These are phyloP conservation scores for Polypedilum pembai DNA, from an alignment of 1,140 invertebrate species.

Conservation along the genomic window DNA sequence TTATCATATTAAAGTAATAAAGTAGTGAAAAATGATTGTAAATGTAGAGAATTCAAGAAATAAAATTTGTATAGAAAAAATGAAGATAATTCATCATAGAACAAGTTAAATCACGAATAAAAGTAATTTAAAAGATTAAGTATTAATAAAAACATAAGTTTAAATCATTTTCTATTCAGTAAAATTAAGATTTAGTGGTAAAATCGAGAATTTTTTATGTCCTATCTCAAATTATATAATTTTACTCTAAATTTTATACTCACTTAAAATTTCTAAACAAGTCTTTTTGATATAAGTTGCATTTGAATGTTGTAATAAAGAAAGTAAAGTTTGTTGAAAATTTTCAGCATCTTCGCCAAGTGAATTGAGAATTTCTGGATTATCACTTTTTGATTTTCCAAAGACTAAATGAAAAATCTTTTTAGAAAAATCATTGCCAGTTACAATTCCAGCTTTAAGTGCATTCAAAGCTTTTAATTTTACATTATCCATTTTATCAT, in stretches of 20 bases:
- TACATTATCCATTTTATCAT: neutral
- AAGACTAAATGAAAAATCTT: neutral
- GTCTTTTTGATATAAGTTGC: conserved; percentile 13
- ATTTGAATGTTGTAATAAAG: neutral
- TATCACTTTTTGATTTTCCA: neutral
- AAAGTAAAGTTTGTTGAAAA: neutral
- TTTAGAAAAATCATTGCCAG: neutral
- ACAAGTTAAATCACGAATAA: no score
- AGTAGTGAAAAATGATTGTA: no score
- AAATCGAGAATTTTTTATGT: no score
- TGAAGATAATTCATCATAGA: no score
- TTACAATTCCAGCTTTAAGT: neutral
- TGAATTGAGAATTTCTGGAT: neutral
- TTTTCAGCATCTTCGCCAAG: neutral
- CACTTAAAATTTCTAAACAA: conserved; percentile 10
- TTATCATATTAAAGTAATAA: no score
- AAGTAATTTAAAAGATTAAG: no score
- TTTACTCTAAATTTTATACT: neutral
- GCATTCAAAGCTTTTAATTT: neutral
- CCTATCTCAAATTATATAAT: no score
- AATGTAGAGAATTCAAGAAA: no score
- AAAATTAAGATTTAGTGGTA: no score
- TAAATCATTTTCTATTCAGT: no score
- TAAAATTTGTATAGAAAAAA: no score
- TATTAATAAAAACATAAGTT: no score